Evolutionary conservation across 2,797 vertebrate species (phyloP), one percentile per base, ranked within the genome.

Genomic region (Kryptolebias ocellatus): DNA sequence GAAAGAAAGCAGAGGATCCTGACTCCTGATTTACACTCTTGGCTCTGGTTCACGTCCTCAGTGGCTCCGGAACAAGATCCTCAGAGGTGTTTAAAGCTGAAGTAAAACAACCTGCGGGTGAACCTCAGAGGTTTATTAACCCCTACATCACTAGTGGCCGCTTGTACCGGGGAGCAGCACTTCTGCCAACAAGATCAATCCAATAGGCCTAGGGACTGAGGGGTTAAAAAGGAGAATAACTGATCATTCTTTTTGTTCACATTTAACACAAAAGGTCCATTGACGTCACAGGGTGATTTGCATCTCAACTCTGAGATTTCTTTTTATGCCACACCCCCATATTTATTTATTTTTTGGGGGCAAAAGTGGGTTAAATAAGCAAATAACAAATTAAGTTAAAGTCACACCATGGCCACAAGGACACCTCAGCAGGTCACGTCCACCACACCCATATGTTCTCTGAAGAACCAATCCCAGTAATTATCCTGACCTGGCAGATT

Each of bases 1-100:
- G 73, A 80, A 75, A 81, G 65, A 83, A 72, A 78, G 76, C 83
- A 83, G 82, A 79, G 57, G 83, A 75, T 78, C 67, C 63, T 27
- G 70, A 54, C 64, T 79, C 69, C 58, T 17, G 3, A 15, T 67
- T 59, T 68, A 20, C 61, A 39, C 42, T 28, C 18, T 24, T 16
- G 70, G 60, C 57, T 76, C 63, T 52, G 78, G 67, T 59, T 79
- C 5, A 16, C 70, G 76, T 82, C 76, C 67, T 74, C 55, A 0
- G 24, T 15, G 70, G 60, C 62, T 77, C 81, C 68, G 77, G 81
- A 84, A 79, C 81, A 74, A 69, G 64, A 39, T 49, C 44, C 64
- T 68, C 37, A 69, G 64, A 80, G 74, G 73, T 76, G 78, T 84
- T 84, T 83, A 70, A 85, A 74, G 73, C 50, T 67, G 46, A 64